These are phyloP conservation scores for Stegophylla sp. DNA, from an alignment of 2,888 invertebrate species.

Conservation along the genomic window DNA sequence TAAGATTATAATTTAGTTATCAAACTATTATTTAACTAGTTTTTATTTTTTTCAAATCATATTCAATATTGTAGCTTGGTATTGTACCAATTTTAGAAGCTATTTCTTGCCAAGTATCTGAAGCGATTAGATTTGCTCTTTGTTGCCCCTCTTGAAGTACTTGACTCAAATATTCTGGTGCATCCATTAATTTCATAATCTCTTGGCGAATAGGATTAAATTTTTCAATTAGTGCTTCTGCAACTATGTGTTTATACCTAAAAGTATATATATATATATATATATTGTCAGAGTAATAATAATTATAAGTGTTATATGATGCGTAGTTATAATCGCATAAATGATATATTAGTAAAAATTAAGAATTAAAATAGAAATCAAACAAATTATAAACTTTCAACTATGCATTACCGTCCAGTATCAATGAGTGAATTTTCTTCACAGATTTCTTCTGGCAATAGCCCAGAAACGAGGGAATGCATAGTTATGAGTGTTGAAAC, in stretches of 20 bases:
- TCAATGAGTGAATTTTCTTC: slow-evolving; percentile 72
- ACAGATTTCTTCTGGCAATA: slow-evolving; percentile 74
- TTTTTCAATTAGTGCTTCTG: slow-evolving; percentile 75
- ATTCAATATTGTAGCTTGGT: slow-evolving; percentile 16
- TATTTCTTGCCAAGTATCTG: slow-evolving; percentile 72
- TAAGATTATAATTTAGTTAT: too few species aligned
- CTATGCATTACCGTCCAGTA: slow-evolving; percentile 73
- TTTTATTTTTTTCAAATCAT: neutral
- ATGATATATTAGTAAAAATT: neutral
- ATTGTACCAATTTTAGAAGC: slow-evolving; percentile 69
- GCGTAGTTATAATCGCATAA: neutral
- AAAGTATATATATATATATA: slow-evolving; percentile 63
- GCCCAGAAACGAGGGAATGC: slow-evolving; percentile 77
- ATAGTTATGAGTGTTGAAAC: slow-evolving; percentile 88
- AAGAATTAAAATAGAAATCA: neutral
- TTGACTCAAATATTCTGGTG: slow-evolving; percentile 71
- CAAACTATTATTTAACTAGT: too few species aligned
- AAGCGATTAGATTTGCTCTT: slow-evolving; percentile 72
- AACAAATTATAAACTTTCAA: slow-evolving; percentile 18
- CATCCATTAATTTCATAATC: slow-evolving; percentile 69
- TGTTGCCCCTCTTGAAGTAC: slow-evolving; percentile 72
- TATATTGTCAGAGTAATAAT: slow-evolving; percentile 7
- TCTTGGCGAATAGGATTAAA: slow-evolving; percentile 74
- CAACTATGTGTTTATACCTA: slow-evolving; percentile 76
- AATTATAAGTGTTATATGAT: slow-evolving; percentile 17